A percentile compares a stretch with the other conserved stretches of the same genome.
phyloP scores from a whole-genome alignment of 2,113 vertebrate species.

The Boleophthalmus pectinirostris region DNA sequence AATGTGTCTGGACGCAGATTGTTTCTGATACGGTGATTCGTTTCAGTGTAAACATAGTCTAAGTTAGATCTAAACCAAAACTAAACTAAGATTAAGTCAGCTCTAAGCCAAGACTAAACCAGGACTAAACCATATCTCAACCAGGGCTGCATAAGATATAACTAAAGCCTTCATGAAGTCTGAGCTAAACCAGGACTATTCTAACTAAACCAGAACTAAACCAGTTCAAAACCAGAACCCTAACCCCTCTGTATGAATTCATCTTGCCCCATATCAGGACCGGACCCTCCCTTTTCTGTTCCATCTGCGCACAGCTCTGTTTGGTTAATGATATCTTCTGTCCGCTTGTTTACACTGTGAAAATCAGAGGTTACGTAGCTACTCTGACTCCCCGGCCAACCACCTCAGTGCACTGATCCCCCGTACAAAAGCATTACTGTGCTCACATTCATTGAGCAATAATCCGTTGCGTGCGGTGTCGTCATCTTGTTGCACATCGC shows the following conservation, averaged over 20 bases:
- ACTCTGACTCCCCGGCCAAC: not conserved
- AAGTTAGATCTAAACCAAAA: too few relatives aligned
- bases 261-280: slow-evolving; percentile 2
- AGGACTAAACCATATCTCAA: not conserved
- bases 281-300: slow-evolving; percentile 40
- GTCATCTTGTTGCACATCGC: slow-evolving; percentile 35
- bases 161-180: too few relatives aligned
- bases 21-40: too few relatives aligned
- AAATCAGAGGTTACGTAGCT: slow-evolving; percentile 22
- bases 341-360: slow-evolving; percentile 12
- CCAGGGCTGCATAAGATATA: not conserved
- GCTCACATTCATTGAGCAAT: slow-evolving; percentile 26
- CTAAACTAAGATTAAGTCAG: too few relatives aligned
- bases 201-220: not conserved
- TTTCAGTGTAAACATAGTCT: too few relatives aligned
- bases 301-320: slow-evolving; percentile 37
- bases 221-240: not conserved
- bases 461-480: slow-evolving; percentile 45
- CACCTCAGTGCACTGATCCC: slow-evolving; percentile 16
- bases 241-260: slow-evolving; percentile 26
- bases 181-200: not conserved
- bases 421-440: not conserved
- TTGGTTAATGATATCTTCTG: slow-evolving; percentile 45
- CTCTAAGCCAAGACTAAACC: too few relatives aligned
- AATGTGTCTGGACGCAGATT: too few relatives aligned